Evolutionary conservation across 2,113 vertebrate genomes (phyloP).

Genomic region (Chitala chitala): DNA sequence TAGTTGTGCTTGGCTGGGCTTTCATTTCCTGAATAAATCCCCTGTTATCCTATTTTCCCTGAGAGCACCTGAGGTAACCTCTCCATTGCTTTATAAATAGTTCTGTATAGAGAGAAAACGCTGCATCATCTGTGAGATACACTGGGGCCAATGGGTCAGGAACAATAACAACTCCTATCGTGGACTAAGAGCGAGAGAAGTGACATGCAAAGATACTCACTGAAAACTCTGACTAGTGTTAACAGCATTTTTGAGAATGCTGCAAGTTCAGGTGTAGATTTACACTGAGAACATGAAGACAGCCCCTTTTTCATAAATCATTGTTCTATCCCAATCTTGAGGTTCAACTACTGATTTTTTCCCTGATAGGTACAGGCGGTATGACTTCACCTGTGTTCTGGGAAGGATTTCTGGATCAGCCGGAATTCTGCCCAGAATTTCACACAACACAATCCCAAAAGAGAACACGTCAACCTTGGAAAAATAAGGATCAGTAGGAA

Average conservation of each 20-base stretch:
- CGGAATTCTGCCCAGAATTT: constrained; percentile 75
- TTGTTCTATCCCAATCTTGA: background rate
- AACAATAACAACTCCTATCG: background rate
- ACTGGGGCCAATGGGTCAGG: background rate
- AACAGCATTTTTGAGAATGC: background rate
- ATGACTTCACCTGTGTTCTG: constrained; percentile 66
- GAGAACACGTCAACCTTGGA: constrained; percentile 82
- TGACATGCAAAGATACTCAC: background rate
- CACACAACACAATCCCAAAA: constrained; percentile 81
- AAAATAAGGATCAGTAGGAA: no score
- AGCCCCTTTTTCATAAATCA: no score
- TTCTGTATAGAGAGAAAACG: background rate
- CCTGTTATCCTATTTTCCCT: background rate
- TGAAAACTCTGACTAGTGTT: background rate
- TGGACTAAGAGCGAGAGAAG: background rate
- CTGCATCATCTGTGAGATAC: background rate
- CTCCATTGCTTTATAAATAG: background rate
- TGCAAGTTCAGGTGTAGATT: background rate
- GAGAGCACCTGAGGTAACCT: background rate
- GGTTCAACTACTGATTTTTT: background rate
- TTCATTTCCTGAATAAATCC: background rate
- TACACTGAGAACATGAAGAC: background rate
- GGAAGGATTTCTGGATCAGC: constrained; percentile 81
- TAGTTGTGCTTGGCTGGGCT: background rate
- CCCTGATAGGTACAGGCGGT: background rate